phyloP scores from a whole-genome alignment of 2,797 vertebrate genomes.

The Peromyscus nudipes region DNA sequence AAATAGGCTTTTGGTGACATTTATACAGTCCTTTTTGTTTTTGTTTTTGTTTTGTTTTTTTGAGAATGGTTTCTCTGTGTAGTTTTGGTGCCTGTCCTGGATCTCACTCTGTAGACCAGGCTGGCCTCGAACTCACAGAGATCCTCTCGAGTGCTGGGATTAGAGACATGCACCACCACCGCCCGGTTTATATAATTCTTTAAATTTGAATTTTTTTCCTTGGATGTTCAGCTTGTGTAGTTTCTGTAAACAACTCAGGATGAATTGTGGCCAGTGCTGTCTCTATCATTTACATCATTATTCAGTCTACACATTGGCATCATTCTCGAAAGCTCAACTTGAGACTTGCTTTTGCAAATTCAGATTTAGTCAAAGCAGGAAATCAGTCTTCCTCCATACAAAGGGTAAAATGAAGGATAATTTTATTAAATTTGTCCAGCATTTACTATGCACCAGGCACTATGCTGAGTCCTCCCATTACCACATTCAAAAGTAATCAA shows the following conservation, averaged over 20 bases:
- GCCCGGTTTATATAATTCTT: too few relatives aligned
- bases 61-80: too few relatives aligned
- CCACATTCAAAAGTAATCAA: not conserved
- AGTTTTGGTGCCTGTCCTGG: too few relatives aligned
- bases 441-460: not conserved
- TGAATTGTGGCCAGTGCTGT: not conserved
- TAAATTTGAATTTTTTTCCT: not conserved
- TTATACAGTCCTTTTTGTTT: not conserved
- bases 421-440: not conserved
- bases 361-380: not conserved
- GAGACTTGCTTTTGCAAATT: conserved; percentile 34
- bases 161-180: too few relatives aligned
- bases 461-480: not conserved
- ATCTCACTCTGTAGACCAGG: too few relatives aligned
- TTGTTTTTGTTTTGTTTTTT: too few relatives aligned
- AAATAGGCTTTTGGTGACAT: not conserved
- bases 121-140: too few relatives aligned
- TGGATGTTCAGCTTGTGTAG: not conserved
- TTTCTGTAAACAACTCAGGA: not conserved
- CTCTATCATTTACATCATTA: not conserved
- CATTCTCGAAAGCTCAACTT: not conserved
- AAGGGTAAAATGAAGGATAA: not conserved
- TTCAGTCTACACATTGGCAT: not conserved
- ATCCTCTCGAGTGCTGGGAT: too few relatives aligned
- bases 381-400: not conserved